Conservation (phyloP, 2,888 invertebrate species). For the Formica aserva region DNA sequence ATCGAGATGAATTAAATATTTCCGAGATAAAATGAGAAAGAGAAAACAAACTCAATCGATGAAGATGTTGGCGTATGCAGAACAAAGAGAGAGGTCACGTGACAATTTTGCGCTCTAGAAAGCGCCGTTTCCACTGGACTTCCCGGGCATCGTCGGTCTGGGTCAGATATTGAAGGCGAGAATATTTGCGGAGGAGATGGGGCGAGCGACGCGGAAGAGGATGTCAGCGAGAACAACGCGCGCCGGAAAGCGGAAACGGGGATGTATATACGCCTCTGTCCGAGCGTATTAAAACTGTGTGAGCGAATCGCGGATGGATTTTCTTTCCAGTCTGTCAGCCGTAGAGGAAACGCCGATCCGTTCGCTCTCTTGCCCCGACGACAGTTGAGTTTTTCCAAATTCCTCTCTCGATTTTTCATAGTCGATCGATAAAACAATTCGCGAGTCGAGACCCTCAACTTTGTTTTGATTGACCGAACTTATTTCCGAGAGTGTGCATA, state of each 20-base stretch:
- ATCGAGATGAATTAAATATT: constrained; percentile 16
- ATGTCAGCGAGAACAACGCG: constrained; percentile 41
- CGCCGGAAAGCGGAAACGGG: constrained; percentile 66
- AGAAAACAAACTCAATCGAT: neutral
- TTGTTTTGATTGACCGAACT: constrained; percentile 6
- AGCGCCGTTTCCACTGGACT: constrained; percentile 56
- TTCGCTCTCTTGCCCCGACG: neutral
- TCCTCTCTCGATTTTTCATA: constrained; percentile 16
- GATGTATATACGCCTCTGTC: constrained; percentile 69
- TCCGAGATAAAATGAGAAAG: constrained; percentile 10
- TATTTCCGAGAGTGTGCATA: constrained; percentile 8
- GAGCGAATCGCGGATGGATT: constrained; percentile 66
- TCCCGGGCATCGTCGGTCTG: constrained; percentile 34
- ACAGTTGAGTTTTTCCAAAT: constrained; percentile 27
- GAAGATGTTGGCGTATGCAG: constrained; percentile 46
- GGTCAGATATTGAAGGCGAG: constrained; percentile 59
- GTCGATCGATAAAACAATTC: constrained; percentile 1
- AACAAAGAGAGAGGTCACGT: constrained; percentile 44
- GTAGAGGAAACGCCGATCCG: constrained; percentile 28
- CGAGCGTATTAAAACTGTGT: constrained; percentile 61
- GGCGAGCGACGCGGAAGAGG: constrained; percentile 25
- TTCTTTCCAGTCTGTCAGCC: constrained; percentile 58
- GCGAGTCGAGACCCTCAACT: neutral
- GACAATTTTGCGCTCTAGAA: constrained; percentile 67
- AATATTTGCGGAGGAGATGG: constrained; percentile 60